Evolutionary conservation across 2,888 invertebrate species (phyloP).

Genomic region (Microchrysa polita): DNA sequence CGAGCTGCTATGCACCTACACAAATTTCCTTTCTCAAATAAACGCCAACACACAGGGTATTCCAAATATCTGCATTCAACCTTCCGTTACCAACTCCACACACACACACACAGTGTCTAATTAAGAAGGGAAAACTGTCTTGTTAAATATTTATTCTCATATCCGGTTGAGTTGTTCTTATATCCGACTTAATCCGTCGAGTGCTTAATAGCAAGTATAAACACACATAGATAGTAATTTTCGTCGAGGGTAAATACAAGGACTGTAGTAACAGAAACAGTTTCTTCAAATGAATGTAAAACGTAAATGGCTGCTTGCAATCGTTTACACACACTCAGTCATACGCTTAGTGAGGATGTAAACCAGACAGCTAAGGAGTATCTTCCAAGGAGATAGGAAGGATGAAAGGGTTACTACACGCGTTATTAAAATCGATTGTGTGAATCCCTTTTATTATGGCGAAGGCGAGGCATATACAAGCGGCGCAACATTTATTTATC

Average conservation of each 20-base stretch:
- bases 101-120: too few species aligned
- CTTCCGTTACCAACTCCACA: conserved; percentile 46
- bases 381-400: not conserved
- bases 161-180: conserved; percentile 48
- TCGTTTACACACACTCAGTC: not conserved
- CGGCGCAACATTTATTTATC: conserved; percentile 30
- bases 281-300: conserved; percentile 25
- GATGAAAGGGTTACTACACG: not conserved
- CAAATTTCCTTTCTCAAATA: too few species aligned
- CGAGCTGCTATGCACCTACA: too few species aligned
- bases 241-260: conserved; percentile 31
- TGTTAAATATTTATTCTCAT: conserved; percentile 49
- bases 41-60: too few species aligned
- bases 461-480: not conserved
- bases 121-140: conserved; percentile 47
- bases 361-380: not conserved
- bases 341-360: not conserved
- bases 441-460: conserved; percentile 10
- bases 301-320: too few species aligned
- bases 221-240: conserved; percentile 45
- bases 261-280: too few species aligned
- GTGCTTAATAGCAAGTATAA: conserved; percentile 47
- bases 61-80: conserved; percentile 5
- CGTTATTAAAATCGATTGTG: not conserved
- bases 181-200: conserved; percentile 46